Evolutionary conservation across 2,888 invertebrate species (phyloP), one percentile per base, ranked within the genome.

Genomic region (Falcaria lacertinaria): DNA sequence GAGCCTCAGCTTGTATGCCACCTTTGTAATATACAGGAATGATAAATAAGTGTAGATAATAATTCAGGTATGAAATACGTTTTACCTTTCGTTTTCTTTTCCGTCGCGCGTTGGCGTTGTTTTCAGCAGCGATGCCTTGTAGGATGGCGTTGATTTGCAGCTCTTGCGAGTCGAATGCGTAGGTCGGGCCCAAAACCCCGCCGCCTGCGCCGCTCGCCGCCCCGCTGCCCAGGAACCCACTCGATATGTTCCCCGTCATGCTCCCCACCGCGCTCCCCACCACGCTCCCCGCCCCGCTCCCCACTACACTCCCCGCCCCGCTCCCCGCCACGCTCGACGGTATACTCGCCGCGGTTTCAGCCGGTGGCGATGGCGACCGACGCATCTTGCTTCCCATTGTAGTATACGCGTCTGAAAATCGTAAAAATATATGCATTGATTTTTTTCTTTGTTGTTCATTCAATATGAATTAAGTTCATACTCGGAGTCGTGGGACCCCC

Each of bases 121-220:
- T 86, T 64, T 85, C 87, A 0, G 84, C 84, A 1, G 86, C 83
- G 49, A 88, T 76, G 51, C 86, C 87, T 58, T 89, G 89, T 43
- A 89, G 60, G 47, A 88, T 89, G 43, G 88, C 88, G 69, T 87
- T 87, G 66, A 89, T 89, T 66, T 87, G 87, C 55, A 87, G 55
- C 61, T 88, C 87, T 51, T 87, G 88, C 28, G 85, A 53, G 68
- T 89, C 87, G 54, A 74, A 80, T 4, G 19, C 33, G 52, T 48
- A 15, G 71, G 60, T 28, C 43, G 54, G 57, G 15, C 57, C 54
- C 8, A 49, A 54, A 11, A 28, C 11, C 1, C 28, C 11, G 28
- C 28, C 28, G 28, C 28, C 28, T 11, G 11, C 28, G 2, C 28
- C 28, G 11, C 28, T 11, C 8, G 8, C 28, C 28, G 11, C 28